Percentiles rank a stretch among this genome's conserved stretches.
phyloP scores from a whole-genome alignment of 2,888 invertebrate genomes.

The Platynereis dumerilii region DNA sequence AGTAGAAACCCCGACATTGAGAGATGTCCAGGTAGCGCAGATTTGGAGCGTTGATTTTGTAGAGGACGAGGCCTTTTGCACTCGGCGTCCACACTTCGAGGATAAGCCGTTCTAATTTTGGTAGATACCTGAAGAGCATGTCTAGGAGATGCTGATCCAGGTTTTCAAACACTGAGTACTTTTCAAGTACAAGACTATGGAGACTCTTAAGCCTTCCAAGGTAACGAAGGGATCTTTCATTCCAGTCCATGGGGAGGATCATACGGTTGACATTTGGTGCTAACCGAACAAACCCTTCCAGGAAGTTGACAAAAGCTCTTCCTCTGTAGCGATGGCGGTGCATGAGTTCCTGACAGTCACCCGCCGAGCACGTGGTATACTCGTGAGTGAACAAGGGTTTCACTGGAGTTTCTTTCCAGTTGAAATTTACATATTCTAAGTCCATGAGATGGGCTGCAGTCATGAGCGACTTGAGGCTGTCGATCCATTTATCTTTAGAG shows the following conservation, averaged over 20 bases:
- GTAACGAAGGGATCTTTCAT: slow-evolving; percentile 49
- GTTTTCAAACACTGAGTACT: slow-evolving; percentile 54
- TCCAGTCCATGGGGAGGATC: slow-evolving; percentile 61
- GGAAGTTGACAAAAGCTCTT: slow-evolving; percentile 52
- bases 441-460: slow-evolving; percentile 43
- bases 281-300: slow-evolving; percentile 52
- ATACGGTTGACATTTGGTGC: slow-evolving; percentile 51
- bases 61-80: slow-evolving; percentile 49
- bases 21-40: slow-evolving; percentile 58
- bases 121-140: slow-evolving; percentile 42
- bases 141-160: slow-evolving; percentile 50
- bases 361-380: slow-evolving; percentile 39
- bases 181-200: slow-evolving; percentile 52
- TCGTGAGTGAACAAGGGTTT: slow-evolving; percentile 54
- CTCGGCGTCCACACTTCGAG: slow-evolving; percentile 60
- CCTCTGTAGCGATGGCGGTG: slow-evolving; percentile 51
- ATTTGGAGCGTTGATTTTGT: slow-evolving; percentile 46
- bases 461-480: slow-evolving; percentile 47
- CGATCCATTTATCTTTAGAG: slow-evolving; percentile 50
- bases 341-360: slow-evolving; percentile 48
- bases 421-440: slow-evolving; percentile 49
- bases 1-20: slow-evolving; percentile 58
- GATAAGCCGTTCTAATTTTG: slow-evolving; percentile 47
- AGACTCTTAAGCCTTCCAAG: slow-evolving; percentile 50
- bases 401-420: slow-evolving; percentile 60